These are phyloP conservation scores for Sylvilagus floridanus DNA, from an alignment of 2,797 vertebrate species.

Conservation along the genomic window DNA sequence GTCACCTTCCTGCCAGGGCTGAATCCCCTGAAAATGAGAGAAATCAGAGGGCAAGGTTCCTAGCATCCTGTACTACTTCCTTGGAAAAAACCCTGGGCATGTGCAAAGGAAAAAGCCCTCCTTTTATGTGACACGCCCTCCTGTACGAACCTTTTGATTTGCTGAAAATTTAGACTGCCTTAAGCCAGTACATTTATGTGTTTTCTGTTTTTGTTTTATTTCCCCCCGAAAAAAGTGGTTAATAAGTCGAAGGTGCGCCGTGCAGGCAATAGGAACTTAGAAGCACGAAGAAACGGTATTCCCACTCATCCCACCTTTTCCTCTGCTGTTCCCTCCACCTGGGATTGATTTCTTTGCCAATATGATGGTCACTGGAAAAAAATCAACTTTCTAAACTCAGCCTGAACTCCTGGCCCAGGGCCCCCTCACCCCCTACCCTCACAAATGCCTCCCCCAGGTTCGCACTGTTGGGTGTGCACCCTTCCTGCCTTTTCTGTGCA, in stretches of 20 bases:
- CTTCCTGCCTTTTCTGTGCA: conserved; percentile 9
- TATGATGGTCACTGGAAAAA: conserved; percentile 25
- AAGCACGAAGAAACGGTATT: conserved; percentile 80
- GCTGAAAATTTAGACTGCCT: not conserved
- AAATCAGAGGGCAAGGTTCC: not conserved
- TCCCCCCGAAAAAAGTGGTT: conserved; percentile 54
- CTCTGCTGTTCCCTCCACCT: conserved; percentile 42
- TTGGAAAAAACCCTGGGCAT: not conserved
- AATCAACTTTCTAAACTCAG: conserved; percentile 25
- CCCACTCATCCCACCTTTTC: not conserved
- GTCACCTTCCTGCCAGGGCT: not conserved
- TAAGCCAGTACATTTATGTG: conserved; percentile 16
- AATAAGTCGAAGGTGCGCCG: conserved; percentile 77
- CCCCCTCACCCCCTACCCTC: conserved; percentile 16
- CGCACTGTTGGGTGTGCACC: conserved; percentile 42
- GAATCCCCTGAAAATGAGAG: not conserved
- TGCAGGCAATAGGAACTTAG: conserved; percentile 75
- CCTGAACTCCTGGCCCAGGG: not conserved
- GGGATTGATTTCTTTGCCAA: not conserved
- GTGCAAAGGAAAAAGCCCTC: too few species aligned
- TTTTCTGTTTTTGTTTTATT: conserved; percentile 78
- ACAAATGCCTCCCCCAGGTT: not conserved
- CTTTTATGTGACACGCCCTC: not conserved
- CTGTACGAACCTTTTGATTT: not conserved
- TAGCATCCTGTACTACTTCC: too few species aligned